Base-by-base conservation (phyloP, 2,888 invertebrate species). In the Mechanitis messenoides region DNA sequence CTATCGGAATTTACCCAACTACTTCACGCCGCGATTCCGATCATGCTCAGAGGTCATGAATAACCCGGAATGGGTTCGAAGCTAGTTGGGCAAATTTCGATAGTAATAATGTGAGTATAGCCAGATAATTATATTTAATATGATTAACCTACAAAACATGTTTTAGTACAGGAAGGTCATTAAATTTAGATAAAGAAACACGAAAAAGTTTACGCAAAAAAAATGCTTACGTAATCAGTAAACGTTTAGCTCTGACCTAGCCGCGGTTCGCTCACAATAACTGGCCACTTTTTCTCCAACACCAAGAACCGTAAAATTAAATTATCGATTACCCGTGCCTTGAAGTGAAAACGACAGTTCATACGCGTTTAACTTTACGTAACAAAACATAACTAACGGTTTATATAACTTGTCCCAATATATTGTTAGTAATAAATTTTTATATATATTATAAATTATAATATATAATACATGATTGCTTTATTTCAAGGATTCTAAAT, bases 261-360 rank as follows among this genome's bases (percentile, higher is more conserved):
- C 70, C 70, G 72, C 75, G 80, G 81, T 82, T 81, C 81, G 80
- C 69, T 64, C 74, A 77, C 78, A 80, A 81, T 81, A 81, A 78
- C 72, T 61, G 59, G 68, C 70, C 69, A 75, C 81, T 82, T 83
- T 85, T 83, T 74, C 71, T 76, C 72, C 68, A 72, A 66, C 72
- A 73, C 72, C 80, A 82, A 81, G 81, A 81, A 81, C 83, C 85
- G 87, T 85, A 77, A 84, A 87, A 88, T 85, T 85, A 77, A 81
- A 87, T 87, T 71, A 71, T 62, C 66, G 66, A 69, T 66, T 85
- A 85, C 83, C 76, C 77, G 79, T 80, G 77, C 79, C 79, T 76
- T 74, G 72, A 77, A 74, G 81, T 74, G 80, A 82, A 83, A 84
- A 78, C 77, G 79, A 81, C 76, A 79, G 79, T 83, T 63, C 59